Evolutionary conservation across 2,888 invertebrate genomes (phyloP).

Genomic region (Latheticus oryzae): DNA sequence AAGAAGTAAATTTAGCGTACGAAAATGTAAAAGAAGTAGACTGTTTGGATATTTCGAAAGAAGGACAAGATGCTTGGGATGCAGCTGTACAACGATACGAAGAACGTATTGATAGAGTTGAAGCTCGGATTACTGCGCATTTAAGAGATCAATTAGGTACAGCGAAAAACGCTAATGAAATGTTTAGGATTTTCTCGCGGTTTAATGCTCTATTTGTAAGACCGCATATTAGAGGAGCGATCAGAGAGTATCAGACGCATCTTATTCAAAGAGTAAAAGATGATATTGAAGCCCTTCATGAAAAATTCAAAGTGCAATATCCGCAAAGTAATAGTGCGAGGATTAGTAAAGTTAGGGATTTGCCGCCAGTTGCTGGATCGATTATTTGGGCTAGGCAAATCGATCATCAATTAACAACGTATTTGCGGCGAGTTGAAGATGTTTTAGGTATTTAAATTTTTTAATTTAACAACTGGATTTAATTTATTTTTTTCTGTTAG

Average conservation of each 20-base stretch:
- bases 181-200: conserved; percentile 98
- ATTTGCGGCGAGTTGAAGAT: conserved; percentile 96
- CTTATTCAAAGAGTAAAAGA: conserved; percentile 99
- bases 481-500: conserved; percentile 59
- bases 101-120: conserved; percentile 97
- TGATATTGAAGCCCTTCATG: conserved; percentile 97
- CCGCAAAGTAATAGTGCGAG: conserved; percentile 93
- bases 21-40: conserved; percentile 99
- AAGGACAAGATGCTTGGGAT: conserved; percentile 98
- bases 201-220: conserved; percentile 99
- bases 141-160: conserved; percentile 97
- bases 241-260: conserved; percentile 98
- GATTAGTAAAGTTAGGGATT: conserved; percentile 90
- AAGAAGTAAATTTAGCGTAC: conserved; percentile 90
- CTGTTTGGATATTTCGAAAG: conserved; percentile 95
- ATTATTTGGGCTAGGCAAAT: conserved; percentile 99
- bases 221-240: conserved; percentile 98
- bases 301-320: conserved; percentile 96
- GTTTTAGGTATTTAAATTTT: conserved; percentile 78
- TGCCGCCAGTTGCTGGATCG: conserved; percentile 97
- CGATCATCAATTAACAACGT: conserved; percentile 95
- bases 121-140: conserved; percentile 97
- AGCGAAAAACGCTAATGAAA: conserved; percentile 99
- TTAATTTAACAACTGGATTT: conserved; percentile 11
- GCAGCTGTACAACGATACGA: conserved; percentile 97